phyloP scores from a whole-genome alignment of 2,888 invertebrate genomes.

The Meghimatium bilineatum region DNA sequence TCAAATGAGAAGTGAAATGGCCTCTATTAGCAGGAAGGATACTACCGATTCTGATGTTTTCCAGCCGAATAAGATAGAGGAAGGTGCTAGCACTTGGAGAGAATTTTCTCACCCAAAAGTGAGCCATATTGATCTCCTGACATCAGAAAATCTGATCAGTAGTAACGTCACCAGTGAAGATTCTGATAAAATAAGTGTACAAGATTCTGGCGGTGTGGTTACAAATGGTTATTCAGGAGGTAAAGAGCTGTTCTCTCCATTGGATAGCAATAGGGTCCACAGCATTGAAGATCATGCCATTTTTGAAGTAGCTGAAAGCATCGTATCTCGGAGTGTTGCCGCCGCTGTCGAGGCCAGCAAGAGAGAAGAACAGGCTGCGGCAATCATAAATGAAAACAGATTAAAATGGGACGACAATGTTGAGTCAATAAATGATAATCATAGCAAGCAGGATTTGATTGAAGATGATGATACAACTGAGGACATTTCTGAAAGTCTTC shows the following conservation, averaged over 20 bases:
- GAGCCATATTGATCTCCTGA: neutral
- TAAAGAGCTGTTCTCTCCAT: conserved; percentile 46
- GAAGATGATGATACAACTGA: conserved; percentile 11
- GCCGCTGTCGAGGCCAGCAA: conserved; percentile 28
- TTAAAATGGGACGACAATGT: conserved; percentile 27
- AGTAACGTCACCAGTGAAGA: neutral
- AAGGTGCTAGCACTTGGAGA: neutral
- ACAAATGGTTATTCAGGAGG: conserved; percentile 7
- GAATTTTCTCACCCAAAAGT: neutral
- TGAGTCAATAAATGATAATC: conserved; percentile 13
- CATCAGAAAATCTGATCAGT: neutral
- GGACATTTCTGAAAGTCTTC: neutral
- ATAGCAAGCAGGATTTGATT: neutral
- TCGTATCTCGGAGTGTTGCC: conserved; percentile 41
- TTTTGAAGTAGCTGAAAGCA: conserved; percentile 32
- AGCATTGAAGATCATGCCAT: conserved; percentile 35
- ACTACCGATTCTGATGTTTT: conserved; percentile 48
- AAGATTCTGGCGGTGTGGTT: neutral
- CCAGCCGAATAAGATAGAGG: neutral
- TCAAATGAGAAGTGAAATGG: conserved; percentile 22
- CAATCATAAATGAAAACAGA: conserved; percentile 12
- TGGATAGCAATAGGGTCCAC: conserved; percentile 12
- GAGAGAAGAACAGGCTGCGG: neutral
- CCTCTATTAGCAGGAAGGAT: conserved; percentile 40
- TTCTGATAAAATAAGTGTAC: neutral